Evolutionary conservation across 53 echinoderm and acorn worm genomes (phyloP).

Genomic region (Arbacia lixula): DNA sequence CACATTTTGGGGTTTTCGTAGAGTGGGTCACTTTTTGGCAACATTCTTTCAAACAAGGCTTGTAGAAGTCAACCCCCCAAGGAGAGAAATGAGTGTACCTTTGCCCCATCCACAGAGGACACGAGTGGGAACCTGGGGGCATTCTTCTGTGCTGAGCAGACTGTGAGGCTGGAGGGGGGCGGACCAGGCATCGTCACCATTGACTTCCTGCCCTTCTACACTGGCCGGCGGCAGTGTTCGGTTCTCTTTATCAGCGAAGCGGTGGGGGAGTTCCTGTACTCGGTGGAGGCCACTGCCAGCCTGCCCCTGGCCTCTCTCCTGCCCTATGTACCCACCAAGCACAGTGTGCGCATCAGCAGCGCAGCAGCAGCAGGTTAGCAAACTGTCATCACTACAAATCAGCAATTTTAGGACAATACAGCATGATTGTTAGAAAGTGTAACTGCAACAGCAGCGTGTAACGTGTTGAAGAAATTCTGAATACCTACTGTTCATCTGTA

Average conservation of each 20-base stretch:
- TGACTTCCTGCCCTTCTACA: slow-evolving; percentile 96
- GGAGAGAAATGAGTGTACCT: too few relatives aligned
- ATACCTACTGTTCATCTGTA: too few relatives aligned
- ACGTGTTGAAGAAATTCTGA: too few relatives aligned
- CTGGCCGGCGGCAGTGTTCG: slow-evolving; percentile 88
- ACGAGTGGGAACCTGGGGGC: slow-evolving; percentile 67
- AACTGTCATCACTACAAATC: too few relatives aligned
- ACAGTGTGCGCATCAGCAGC: slow-evolving; percentile 95
- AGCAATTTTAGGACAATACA: too few relatives aligned
- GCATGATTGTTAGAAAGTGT: too few relatives aligned
- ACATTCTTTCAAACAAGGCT: too few relatives aligned
- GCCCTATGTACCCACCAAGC: slow-evolving; percentile 82
- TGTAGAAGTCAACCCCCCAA: too few relatives aligned
- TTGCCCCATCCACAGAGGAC: slow-evolving; percentile 61
- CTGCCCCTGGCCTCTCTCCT: slow-evolving; percentile 76
- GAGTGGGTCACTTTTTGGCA: too few relatives aligned
- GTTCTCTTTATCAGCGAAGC: slow-evolving; percentile 90
- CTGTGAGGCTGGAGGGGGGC: slow-evolving; percentile 71
- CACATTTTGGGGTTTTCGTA: too few relatives aligned
- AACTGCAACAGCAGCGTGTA: too few relatives aligned
- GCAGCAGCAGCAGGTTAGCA: slow-evolving; percentile 89
- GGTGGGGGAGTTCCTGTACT: slow-evolving; percentile 92
- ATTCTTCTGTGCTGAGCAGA: slow-evolving; percentile 78
- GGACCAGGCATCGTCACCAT: slow-evolving; percentile 74
- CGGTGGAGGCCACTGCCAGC: slow-evolving; percentile 81